A percentile compares a stretch with the other conserved stretches of the same genome.
Evolutionary conservation across 23 tunicate species (phyloP).

Genomic region (Phallusia fumigata): DNA sequence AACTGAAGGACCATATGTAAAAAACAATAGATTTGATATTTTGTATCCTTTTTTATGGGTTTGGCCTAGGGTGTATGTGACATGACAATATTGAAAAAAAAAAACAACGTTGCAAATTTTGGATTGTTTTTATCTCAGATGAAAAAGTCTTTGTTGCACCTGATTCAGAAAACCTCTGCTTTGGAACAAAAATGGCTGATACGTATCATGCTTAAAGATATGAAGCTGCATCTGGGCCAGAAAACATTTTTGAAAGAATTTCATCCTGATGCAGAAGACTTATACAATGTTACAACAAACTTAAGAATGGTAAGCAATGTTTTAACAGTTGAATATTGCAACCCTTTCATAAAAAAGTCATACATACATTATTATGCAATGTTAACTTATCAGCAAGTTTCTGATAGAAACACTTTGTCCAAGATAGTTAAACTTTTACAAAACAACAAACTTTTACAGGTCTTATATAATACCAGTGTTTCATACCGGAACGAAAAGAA

Average conservation of each 20-base stretch:
- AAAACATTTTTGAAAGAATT: slow-evolving; percentile 42
- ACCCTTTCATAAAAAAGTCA: too few species aligned
- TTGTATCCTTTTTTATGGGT: too few species aligned
- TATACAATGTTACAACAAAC: slow-evolving; percentile 73
- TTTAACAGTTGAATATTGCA: too few species aligned
- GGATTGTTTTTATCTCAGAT: slow-evolving; percentile 42
- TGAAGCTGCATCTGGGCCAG: slow-evolving; percentile 63
- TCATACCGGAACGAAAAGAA: too few species aligned
- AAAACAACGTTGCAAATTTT: not conserved
- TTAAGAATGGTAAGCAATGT: slow-evolving; percentile 49
- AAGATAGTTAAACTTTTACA: too few species aligned
- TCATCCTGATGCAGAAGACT: slow-evolving; percentile 84
- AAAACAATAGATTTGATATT: not conserved
- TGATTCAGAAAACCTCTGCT: slow-evolving; percentile 68
- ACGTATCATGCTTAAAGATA: slow-evolving; percentile 81
- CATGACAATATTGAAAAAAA: not conserved
- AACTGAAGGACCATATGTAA: too few species aligned
- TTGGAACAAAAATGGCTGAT: slow-evolving; percentile 90
- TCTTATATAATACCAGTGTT: too few species aligned
- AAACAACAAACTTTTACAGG: too few species aligned
- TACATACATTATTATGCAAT: too few species aligned
- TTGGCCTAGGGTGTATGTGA: too few species aligned
- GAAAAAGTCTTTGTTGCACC: slow-evolving; percentile 49
- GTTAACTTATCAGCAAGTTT: too few species aligned
- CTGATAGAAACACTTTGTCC: too few species aligned